These are phyloP conservation scores for Epinephelus lanceolatus DNA, from an alignment of 2,113 vertebrate genomes.

Conservation along the genomic window DNA sequence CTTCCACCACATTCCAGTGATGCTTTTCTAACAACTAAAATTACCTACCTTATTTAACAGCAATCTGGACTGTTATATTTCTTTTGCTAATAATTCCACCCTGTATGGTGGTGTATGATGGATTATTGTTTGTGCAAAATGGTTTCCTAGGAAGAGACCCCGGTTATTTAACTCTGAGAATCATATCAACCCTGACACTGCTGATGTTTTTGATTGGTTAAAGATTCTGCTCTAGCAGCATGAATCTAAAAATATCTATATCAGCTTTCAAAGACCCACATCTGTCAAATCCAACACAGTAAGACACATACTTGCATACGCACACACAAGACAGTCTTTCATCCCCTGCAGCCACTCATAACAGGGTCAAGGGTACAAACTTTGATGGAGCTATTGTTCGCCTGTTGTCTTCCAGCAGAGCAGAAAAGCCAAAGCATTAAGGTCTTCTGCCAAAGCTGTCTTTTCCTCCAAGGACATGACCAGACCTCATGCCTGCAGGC, in stretches of 20 bases:
- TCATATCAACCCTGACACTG: not conserved
- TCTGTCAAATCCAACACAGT: constrained; percentile 23
- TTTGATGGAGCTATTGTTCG: constrained; percentile 48
- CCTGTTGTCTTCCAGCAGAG: constrained; percentile 39
- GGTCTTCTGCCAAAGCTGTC: constrained; percentile 47
- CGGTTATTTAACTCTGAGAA: not conserved
- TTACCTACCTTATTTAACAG: too few relatives aligned
- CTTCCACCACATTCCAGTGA: too few relatives aligned
- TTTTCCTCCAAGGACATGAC: constrained; percentile 54
- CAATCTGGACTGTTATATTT: not conserved
- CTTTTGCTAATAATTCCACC: not conserved
- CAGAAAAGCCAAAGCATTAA: constrained; percentile 37
- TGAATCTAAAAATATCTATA: constrained; percentile 11
- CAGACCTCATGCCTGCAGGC: constrained; percentile 43
- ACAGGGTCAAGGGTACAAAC: constrained; percentile 45
- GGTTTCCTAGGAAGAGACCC: not conserved
- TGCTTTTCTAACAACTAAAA: too few relatives aligned
- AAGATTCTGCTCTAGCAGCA: constrained; percentile 5
- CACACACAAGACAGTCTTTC: constrained; percentile 6
- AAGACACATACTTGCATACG: not conserved
- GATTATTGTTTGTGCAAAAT: not conserved
- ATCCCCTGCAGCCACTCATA: constrained; percentile 46
- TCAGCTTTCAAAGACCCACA: constrained; percentile 22
- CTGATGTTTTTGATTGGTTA: constrained; percentile 13
- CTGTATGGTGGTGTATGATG: not conserved